Conservation (phyloP, 1,140 invertebrate genomes). For the Eriosoma lanigerum region DNA sequence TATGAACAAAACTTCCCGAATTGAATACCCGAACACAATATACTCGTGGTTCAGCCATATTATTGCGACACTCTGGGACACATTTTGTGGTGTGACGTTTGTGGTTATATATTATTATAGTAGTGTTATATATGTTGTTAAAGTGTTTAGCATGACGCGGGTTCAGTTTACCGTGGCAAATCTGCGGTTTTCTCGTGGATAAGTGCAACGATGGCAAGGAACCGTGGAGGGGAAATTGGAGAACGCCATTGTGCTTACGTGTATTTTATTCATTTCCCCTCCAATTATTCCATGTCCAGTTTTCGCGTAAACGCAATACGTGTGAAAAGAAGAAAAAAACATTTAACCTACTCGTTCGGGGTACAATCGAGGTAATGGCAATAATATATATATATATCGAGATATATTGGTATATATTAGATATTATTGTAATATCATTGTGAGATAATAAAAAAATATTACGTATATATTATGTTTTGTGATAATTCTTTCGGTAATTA, state of each 20-base stretch:
- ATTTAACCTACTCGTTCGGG: too few species aligned
- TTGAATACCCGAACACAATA: background rate
- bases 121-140: constrained; percentile 2
- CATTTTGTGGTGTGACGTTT: constrained; percentile 47
- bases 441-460: too few species aligned
- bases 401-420: too few species aligned
- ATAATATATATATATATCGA: too few species aligned
- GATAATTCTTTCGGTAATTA: background rate
- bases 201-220: too few species aligned
- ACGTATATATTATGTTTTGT: background rate
- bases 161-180: constrained; percentile 45
- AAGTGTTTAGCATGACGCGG: constrained; percentile 46
- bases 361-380: too few species aligned
- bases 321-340: background rate
- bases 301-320: background rate
- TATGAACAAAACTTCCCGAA: background rate
- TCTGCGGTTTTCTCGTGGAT: constrained; percentile 36
- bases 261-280: constrained; percentile 17
- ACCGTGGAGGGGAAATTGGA: constrained; percentile 3
- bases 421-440: background rate
- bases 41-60: constrained; percentile 22
- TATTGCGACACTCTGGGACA: constrained; percentile 39
- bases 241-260: constrained; percentile 34
- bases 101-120: background rate
- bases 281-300: background rate